Base-by-base conservation (phyloP, 2,888 invertebrate genomes). In the Cephus runcator region DNA sequence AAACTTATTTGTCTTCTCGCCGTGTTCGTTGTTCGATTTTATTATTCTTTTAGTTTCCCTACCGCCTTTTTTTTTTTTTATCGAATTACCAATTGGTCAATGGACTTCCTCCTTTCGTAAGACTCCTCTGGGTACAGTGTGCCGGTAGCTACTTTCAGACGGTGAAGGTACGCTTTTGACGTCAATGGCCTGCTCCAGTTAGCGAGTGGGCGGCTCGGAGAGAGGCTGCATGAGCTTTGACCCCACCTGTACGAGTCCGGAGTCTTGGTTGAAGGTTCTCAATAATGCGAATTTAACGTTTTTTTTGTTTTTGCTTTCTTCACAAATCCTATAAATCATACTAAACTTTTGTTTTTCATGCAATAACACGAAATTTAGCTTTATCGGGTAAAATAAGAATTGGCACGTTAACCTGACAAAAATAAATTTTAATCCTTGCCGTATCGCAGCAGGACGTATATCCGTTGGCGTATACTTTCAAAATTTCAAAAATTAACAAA, bases 191-290 rank as follows among this genome's bases (percentile, higher is more conserved):
- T 77, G 77, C 77, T 77, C 74, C 68, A 75, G 77, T 74, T 74
- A 40, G 33, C 75, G 68, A 75, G 75, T 75, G 40, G 40, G 68
- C 75, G 68, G 40, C 69, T 30, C 23, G 23, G 23, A 74, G 34
- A 34, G 76, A 75, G 74, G 76, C 76, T 36, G 76, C 81, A 81
- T 80, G 84, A 84, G 82, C 83, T 83, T 79, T 83, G 83, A 85
- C 84, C 84, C 79, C 81, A 81, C 80, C 83, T 82, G 80, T 80
- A 77, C 73, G 76, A 31, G 33, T 12, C 23, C 23, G 56, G 9
- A 56, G 56, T 23, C 23, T 56, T 23, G 23, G 56, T 56, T 23
- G 23, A 56, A 56, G 56, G 56, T 56, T 56, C 56, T 56, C 56
- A 56, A 23, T 23, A 56, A 23, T 23, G 23, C 23, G 56, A 56